Percentiles rank a stretch among this genome's conserved stretches.
These are phyloP conservation scores for Drosophila lowei DNA, from an alignment of 1,140 invertebrate species.

Conservation along the genomic window DNA sequence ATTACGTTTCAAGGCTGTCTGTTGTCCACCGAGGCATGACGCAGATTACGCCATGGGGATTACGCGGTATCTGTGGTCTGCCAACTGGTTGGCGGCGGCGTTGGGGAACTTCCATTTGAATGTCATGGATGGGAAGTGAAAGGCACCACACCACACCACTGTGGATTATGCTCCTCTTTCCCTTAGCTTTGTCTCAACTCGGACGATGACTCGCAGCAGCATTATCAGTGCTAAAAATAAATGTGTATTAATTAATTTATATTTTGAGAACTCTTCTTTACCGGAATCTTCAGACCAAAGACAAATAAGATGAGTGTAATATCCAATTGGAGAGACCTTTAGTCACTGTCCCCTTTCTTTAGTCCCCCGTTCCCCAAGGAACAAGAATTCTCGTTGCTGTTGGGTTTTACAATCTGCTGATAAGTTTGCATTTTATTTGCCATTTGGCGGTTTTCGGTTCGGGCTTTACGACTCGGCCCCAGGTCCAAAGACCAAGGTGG, in stretches of 20 bases:
- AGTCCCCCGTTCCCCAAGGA: not conserved
- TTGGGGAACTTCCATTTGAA: slow-evolving; percentile 28
- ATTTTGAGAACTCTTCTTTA: no score
- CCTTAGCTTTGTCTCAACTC: no score
- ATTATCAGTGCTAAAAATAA: no score
- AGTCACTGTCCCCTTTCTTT: no score
- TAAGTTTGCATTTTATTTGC: slow-evolving; percentile 32
- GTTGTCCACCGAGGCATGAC: slow-evolving; percentile 15
- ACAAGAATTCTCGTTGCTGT: not conserved
- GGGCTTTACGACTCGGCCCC: slow-evolving; percentile 3
- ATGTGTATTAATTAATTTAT: no score
- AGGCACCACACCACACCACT: not conserved
- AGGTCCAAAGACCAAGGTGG: slow-evolving; percentile 53
- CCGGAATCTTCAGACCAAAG: no score
- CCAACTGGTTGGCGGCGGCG: not conserved
- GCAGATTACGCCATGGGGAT: slow-evolving; percentile 15
- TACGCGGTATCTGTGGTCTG: slow-evolving; percentile 13
- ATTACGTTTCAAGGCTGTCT: slow-evolving; percentile 16
- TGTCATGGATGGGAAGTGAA: not conserved
- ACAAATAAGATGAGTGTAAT: no score
- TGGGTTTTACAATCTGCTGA: slow-evolving; percentile 11
- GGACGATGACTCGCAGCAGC: no score
- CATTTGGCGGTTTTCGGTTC: slow-evolving; percentile 10
- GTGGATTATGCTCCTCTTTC: no score
- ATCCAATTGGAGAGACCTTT: slow-evolving; percentile 19